Conservation (phyloP, 2,888 invertebrate species). For the Dolichomitus sp. region DNA sequence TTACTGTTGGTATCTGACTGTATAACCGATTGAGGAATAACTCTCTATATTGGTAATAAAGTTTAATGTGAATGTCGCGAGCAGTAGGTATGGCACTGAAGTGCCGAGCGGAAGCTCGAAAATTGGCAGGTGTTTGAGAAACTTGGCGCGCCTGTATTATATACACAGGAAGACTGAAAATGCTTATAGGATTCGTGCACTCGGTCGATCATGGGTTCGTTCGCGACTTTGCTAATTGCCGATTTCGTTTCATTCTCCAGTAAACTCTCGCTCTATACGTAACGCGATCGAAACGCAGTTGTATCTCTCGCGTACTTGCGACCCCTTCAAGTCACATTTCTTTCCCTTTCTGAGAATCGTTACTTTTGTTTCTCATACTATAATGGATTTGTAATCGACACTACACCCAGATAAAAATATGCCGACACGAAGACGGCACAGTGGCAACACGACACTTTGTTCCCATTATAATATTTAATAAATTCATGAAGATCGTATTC, state of each 20-base stretch:
- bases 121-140: conserved; percentile 19
- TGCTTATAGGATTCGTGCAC: conserved; percentile 18
- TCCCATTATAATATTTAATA: too few relatives aligned
- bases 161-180: conserved; percentile 12
- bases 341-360: conserved; percentile 33
- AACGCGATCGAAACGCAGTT: conserved; percentile 19
- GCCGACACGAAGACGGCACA: too few relatives aligned
- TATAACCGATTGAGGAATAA: not conserved
- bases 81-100: conserved; percentile 3
- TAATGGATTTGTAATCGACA: not conserved
- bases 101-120: not conserved
- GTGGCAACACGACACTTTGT: too few relatives aligned
- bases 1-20: not conserved
- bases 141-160: conserved; percentile 13
- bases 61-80: conserved; percentile 36
- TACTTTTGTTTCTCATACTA: conserved; percentile 14
- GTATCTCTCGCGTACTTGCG: conserved; percentile 15
- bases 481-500: too few relatives aligned
- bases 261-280: conserved; percentile 6
- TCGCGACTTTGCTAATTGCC: conserved; percentile 56
- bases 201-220: conserved; percentile 36
- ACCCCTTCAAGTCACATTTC: conserved; percentile 3
- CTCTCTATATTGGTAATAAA: conserved; percentile 35
- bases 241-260: conserved; percentile 49
- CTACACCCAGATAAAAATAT: too few relatives aligned